These are phyloP conservation scores for Corythoichthys haematopterus DNA, from an alignment of 2,113 vertebrate species.

Conservation along the genomic window DNA sequence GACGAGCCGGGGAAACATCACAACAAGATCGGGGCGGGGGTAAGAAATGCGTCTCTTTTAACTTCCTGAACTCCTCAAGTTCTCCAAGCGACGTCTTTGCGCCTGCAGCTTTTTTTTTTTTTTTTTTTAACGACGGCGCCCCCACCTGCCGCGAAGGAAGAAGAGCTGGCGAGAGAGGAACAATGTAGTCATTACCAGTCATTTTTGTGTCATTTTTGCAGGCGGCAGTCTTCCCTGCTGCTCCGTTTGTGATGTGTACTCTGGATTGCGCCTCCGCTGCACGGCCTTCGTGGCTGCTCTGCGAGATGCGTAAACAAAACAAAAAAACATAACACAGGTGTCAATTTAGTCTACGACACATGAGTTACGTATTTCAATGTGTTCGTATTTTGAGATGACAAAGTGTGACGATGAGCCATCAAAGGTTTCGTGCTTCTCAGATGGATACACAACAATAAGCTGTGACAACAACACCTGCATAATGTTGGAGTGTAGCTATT, in stretches of 20 bases:
- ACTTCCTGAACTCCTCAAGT: constrained; percentile 78
- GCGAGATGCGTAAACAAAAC: constrained; percentile 51
- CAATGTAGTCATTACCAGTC: constrained; percentile 72
- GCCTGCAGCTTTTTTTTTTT: constrained; percentile 57
- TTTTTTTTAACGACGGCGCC: constrained; percentile 26
- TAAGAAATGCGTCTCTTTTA: constrained; percentile 71
- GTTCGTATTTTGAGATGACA: constrained; percentile 60
- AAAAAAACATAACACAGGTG: constrained; percentile 68
- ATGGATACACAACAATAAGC: not conserved
- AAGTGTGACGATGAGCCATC: not conserved
- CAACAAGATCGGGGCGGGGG: constrained; percentile 62
- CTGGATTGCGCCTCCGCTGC: constrained; percentile 68
- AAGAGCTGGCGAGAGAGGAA: constrained; percentile 55
- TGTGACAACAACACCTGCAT: not conserved
- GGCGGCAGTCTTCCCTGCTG: constrained; percentile 55
- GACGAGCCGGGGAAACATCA: constrained; percentile 70
- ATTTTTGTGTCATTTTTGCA: constrained; percentile 74
- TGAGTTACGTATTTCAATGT: constrained; percentile 59
- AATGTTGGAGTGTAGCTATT: not conserved
- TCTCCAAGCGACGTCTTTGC: constrained; percentile 65
- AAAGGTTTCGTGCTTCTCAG: not conserved
- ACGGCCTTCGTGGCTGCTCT: constrained; percentile 69
- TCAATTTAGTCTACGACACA: constrained; percentile 63
- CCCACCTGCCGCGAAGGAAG: constrained; percentile 59
- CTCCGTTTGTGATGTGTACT: constrained; percentile 67